Evolutionary conservation across 2,797 vertebrate species (phyloP), one percentile per base, ranked within the genome.

Genomic region (Characodon lateralis): DNA sequence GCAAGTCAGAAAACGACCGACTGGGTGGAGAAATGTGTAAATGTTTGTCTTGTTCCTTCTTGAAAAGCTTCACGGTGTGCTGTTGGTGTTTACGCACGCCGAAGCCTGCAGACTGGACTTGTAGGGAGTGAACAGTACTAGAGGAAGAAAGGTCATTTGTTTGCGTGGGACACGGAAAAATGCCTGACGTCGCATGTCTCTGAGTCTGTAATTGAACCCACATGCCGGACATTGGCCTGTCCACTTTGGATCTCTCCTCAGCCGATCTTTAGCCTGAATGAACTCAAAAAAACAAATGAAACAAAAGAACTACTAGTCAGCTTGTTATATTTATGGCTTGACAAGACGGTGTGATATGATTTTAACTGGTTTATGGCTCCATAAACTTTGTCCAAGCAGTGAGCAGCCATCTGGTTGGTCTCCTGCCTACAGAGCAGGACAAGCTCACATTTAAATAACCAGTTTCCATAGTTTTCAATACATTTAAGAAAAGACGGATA

Each of bases 1-100:
- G 1, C 74, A 72, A 48, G 56, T 26, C 68, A 56, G 55, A 78
- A 63, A 58, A 13, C 41, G 28, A 22, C 12, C 59, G 58, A 70
- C n/a, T 41, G 70, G 48, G 58, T 66, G 83, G 48, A 71, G 80
- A 50, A 75, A 80, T 24, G 79, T 82, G 83, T 89, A 87, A 92
- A 91, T 89, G 86, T 93, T 93, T 84, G 79, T 58, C 70, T 80
- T 85, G 35, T 14, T 48, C 22, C 58, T 69, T 18, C 46, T 28
- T 76, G 56, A 74, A 65, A 53, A 61, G 58, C 74, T 84, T 89
- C 77, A 80, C 63, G 4, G 81, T 68, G 28, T 66, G 78, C 79
- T 84, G 80, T 79, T 55, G 0, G 22, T 81, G 84, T 82, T 86
- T 74, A 56, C 63, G 48, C 72, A 39, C 66, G 41, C 28, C 1